Base-by-base conservation (phyloP, 2,888 invertebrate genomes). In the Bombylius discolor region DNA sequence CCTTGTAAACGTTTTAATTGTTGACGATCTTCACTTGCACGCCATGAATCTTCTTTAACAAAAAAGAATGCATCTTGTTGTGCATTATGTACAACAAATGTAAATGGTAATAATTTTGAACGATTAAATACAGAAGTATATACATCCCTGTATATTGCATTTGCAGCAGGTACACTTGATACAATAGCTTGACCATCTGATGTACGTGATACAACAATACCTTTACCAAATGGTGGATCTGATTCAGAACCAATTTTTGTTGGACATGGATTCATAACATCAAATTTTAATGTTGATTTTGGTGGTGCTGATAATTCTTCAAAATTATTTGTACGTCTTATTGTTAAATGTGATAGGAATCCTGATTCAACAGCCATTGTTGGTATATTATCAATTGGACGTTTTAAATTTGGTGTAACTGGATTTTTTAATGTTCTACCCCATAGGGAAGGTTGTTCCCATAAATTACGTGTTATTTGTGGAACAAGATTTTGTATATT, bases 21-120 rank as follows among this genome's bases (percentile, higher is more conserved):
- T 60, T 87, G 89, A 63, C 88, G 84, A 69, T 94, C 93, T 66
- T 92, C 91, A 58, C 84, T 85, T 7, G 91, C 89, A 47, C 90
- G 84, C 90, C 91, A 91, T 3, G 87, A 83, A 62, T 91, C 89
- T 68, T 92, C 91, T 69, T 94, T 94, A 23, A 93, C 90, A 70
- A 94, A 94, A 75, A 89, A 92, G 77, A 94, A 93, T 12, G 90
- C 88, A 68, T 94, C 93, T 70, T 92, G 92, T 67, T 89, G 88
- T 23, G 88, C 87, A 63, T 86, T 89, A 72, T 92, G 91, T 39
- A 91, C 86, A 52, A 91, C 85, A 68, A 90, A 87, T 12, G 89
- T 89, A 73, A 92, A 90, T 45, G 91, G 90, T 64, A 94, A 76
- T 65, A 93, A 79, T 70, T 86, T 87, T 1, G 91, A 90, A 63